phyloP scores from a whole-genome alignment of 2,113 vertebrate genomes.

The Datnioides undecimradiatus region DNA sequence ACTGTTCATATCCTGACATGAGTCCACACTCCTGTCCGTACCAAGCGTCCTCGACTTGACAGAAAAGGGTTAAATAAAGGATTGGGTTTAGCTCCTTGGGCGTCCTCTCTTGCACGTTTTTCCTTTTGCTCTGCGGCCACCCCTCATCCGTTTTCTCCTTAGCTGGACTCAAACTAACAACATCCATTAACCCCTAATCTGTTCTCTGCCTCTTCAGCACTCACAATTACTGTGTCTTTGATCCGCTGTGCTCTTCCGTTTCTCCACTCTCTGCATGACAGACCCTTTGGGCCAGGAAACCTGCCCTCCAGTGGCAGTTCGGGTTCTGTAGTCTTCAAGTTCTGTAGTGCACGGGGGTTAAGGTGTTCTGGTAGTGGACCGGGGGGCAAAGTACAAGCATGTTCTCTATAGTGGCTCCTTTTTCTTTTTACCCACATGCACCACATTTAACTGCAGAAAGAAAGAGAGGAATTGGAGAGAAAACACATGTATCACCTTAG shows the following conservation, averaged over 20 bases:
- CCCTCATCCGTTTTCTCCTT: neutral
- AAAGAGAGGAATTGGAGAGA: no score
- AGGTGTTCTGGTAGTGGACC: neutral
- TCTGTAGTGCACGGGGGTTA: conserved; percentile 12
- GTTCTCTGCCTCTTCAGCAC: conserved; percentile 36
- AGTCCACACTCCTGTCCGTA: conserved; percentile 3
- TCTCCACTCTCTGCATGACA: conserved; percentile 35
- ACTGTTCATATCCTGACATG: neutral
- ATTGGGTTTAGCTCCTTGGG: conserved; percentile 7
- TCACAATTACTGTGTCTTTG: conserved; percentile 19
- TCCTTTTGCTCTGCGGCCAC: neutral
- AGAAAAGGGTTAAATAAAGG: conserved; percentile 1
- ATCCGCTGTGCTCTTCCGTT: neutral
- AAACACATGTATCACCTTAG: no score
- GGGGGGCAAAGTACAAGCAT: conserved; percentile 7
- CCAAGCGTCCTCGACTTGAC: neutral
- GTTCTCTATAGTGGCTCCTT: conserved; percentile 6
- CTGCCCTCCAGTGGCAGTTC: neutral
- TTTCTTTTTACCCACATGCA: conserved; percentile 1
- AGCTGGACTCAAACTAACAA: conserved; percentile 44
- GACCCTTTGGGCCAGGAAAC: neutral
- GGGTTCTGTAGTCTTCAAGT: conserved; percentile 13
- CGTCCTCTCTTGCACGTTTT: conserved; percentile 41
- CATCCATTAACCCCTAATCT: conserved; percentile 50
- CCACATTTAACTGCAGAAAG: conserved; percentile 1